A percentile compares a stretch with the other conserved stretches of the same genome.
phyloP scores from a whole-genome alignment of 2,888 invertebrate genomes.

The Lochmaea crataegi region DNA sequence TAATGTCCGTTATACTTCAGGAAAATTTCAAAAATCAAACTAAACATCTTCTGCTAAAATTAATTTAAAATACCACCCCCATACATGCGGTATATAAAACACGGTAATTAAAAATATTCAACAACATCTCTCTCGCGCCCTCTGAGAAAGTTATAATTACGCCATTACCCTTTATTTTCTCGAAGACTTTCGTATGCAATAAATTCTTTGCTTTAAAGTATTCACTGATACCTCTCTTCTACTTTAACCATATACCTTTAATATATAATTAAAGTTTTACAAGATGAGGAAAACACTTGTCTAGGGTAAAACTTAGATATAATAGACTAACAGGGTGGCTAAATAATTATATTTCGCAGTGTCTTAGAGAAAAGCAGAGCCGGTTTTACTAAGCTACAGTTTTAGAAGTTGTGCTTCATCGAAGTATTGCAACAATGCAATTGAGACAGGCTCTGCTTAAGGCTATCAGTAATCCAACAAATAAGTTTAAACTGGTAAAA shows the following conservation, averaged over 20 bases:
- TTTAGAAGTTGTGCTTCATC: no score
- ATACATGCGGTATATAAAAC: background rate
- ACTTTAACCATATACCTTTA: conserved; percentile 18
- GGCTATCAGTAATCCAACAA: no score
- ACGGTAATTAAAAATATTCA: background rate
- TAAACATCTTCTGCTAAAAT: background rate
- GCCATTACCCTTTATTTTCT: conserved; percentile 4
- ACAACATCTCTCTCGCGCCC: background rate
- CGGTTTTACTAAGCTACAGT: no score
- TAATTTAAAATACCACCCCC: background rate
- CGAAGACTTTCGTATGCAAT: background rate
- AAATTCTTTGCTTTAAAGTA: background rate
- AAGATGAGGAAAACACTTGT: conserved; percentile 31
- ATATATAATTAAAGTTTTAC: conserved; percentile 37
- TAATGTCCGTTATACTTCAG: no score
- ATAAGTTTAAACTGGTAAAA: no score
- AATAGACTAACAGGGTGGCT: conserved; percentile 16
- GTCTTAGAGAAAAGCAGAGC: no score
- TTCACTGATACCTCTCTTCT: conserved; percentile 2
- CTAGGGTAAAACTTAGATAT: conserved; percentile 33
- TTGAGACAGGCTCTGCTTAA: no score
- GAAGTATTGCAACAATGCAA: no score
- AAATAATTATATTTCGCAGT: no score
- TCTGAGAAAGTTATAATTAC: conserved; percentile 3
- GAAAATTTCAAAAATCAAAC: no score